Percentiles rank a stretch among this genome's conserved stretches.
These are phyloP conservation scores for Drosophila miranda DNA, from an alignment of 1,140 invertebrate genomes.

Conservation along the genomic window DNA sequence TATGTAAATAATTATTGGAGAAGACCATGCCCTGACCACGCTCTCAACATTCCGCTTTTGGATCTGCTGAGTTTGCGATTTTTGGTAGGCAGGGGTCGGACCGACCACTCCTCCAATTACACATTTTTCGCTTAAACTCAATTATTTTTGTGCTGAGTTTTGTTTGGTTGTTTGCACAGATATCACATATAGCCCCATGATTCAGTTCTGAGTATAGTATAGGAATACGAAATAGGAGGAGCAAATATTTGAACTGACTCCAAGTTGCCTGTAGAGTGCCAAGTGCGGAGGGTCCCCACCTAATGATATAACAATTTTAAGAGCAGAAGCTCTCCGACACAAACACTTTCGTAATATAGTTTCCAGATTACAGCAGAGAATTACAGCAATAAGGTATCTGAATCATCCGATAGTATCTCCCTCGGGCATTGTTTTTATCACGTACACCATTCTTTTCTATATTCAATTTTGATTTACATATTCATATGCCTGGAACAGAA, in stretches of 20 bases:
- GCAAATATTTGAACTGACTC: slow-evolving; percentile 36
- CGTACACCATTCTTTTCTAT: too few species aligned
- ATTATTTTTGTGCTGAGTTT: slow-evolving; percentile 54
- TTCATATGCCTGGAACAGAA: too few species aligned
- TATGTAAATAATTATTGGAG: slow-evolving; percentile 23
- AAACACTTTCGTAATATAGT: too few species aligned
- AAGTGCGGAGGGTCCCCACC: not conserved
- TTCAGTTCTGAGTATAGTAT: slow-evolving; percentile 29
- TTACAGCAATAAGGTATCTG: too few species aligned
- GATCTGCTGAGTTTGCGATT: slow-evolving; percentile 54
- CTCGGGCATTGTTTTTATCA: too few species aligned
- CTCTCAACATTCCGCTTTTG: slow-evolving; percentile 28
- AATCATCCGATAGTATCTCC: too few species aligned
- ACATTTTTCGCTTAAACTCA: slow-evolving; percentile 11
- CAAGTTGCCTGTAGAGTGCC: not conserved
- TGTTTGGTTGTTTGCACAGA: slow-evolving; percentile 35
- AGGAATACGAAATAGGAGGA: slow-evolving; percentile 7
- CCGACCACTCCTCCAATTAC: slow-evolving; percentile 48
- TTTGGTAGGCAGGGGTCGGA: slow-evolving; percentile 6
- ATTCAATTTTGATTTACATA: too few species aligned
- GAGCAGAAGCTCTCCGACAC: not conserved
- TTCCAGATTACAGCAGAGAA: too few species aligned
- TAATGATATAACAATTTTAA: slow-evolving; percentile 23
- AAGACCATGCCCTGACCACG: slow-evolving; percentile 51
- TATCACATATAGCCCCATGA: slow-evolving; percentile 40